These are phyloP conservation scores for Drosophila kuntzei DNA, from an alignment of 2,888 invertebrate genomes.

Conservation along the genomic window DNA sequence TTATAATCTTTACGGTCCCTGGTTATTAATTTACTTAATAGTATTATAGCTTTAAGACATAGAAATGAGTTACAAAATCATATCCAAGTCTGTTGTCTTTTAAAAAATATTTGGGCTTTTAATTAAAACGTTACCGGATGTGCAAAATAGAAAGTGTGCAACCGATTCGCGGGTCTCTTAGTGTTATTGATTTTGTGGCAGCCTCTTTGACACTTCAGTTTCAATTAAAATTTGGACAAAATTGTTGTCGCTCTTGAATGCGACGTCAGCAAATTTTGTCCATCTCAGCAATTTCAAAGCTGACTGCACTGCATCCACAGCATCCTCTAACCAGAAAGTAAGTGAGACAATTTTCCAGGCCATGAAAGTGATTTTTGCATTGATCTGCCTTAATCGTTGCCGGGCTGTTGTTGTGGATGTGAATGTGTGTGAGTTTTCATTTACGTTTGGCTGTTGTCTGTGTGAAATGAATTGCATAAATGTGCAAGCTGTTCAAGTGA, in stretches of 20 bases:
- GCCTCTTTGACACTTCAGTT: constrained; percentile 56
- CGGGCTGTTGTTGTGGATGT: constrained; percentile 23
- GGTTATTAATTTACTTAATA: neutral
- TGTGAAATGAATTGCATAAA: constrained; percentile 70
- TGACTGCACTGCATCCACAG: constrained; percentile 56
- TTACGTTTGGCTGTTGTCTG: constrained; percentile 20
- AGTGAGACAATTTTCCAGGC: constrained; percentile 40
- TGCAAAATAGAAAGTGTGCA: constrained; percentile 3
- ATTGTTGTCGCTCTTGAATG: constrained; percentile 46
- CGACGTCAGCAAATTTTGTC: constrained; percentile 53
- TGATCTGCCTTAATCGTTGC: constrained; percentile 64
- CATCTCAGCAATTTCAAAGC: constrained; percentile 69
- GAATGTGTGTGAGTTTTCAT: constrained; percentile 14
- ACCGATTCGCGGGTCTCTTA: constrained; percentile 14
- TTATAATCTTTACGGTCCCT: too few relatives aligned
- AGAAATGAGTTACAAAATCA: neutral
- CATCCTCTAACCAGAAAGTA: constrained; percentile 13
- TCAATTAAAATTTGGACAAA: constrained; percentile 67
- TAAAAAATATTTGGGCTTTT: neutral
- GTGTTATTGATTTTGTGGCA: constrained; percentile 36
- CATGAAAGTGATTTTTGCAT: constrained; percentile 62
- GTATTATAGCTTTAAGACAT: neutral
- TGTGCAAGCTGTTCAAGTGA: constrained; percentile 72
- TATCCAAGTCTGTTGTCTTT: neutral
- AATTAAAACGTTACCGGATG: constrained; percentile 1